These are phyloP conservation scores for Athalia circularis DNA, from an alignment of 2,888 invertebrate genomes.

Conservation along the genomic window DNA sequence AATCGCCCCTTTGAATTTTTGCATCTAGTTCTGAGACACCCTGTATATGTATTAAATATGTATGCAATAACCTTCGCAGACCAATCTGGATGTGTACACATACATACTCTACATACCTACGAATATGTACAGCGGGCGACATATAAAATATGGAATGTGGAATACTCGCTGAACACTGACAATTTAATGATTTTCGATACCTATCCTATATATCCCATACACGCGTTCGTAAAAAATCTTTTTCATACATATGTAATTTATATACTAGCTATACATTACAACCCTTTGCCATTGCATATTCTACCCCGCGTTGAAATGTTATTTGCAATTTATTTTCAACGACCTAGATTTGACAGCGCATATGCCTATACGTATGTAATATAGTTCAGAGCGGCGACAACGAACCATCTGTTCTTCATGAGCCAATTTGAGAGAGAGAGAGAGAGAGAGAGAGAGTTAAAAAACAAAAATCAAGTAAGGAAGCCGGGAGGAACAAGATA, in stretches of 20 bases:
- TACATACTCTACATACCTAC: too few species aligned
- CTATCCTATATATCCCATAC: not conserved
- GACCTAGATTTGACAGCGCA: not conserved
- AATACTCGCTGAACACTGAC: slow-evolving; percentile 19
- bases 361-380: not conserved
- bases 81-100: too few species aligned
- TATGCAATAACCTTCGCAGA: too few species aligned
- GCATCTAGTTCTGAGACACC: too few species aligned
- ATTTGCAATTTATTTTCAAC: slow-evolving; percentile 30
- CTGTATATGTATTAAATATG: too few species aligned
- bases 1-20: too few species aligned
- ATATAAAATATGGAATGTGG: slow-evolving; percentile 22
- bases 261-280: too few species aligned
- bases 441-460: too few species aligned
- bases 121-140: too few species aligned
- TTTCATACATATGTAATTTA: too few species aligned
- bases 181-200: slow-evolving; percentile 38
- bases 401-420: slow-evolving; percentile 5
- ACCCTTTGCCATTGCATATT: too few species aligned
- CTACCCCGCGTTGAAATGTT: slow-evolving; percentile 9
- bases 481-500: not conserved
- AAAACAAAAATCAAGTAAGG: not conserved
- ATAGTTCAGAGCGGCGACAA: not conserved
- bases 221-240: not conserved
- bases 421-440: slow-evolving; percentile 6